These are phyloP conservation scores for Hyppa rectilinea DNA, from an alignment of 2,888 invertebrate species.

Conservation along the genomic window DNA sequence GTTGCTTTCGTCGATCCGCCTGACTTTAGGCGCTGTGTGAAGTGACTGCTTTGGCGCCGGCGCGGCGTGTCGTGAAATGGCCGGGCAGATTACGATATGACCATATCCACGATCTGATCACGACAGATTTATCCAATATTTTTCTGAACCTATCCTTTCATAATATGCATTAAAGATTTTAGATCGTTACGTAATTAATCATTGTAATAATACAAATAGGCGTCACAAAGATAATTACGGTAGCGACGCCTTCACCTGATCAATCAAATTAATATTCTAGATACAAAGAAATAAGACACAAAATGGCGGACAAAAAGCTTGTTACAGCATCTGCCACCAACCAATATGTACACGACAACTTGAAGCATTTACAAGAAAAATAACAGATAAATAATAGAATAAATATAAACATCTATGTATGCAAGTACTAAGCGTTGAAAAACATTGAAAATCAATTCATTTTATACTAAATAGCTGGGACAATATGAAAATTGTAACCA, in stretches of 20 bases:
- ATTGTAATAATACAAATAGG: background rate
- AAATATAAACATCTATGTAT: slow-evolving; percentile 65
- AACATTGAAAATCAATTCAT: slow-evolving; percentile 69
- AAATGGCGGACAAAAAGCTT: background rate
- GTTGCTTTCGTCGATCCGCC: too few relatives aligned
- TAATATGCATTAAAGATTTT: background rate
- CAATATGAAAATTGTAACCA: slow-evolving; percentile 71
- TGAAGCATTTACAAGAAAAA: slow-evolving; percentile 48
- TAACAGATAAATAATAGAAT: slow-evolving; percentile 55
- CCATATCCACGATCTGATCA: too few relatives aligned
- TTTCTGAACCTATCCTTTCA: background rate
- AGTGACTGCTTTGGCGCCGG: too few relatives aligned
- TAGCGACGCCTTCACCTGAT: background rate
- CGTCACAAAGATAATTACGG: background rate
- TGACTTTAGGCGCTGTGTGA: too few relatives aligned
- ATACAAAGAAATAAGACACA: background rate
- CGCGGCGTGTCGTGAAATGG: too few relatives aligned
- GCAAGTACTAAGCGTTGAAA: slow-evolving; percentile 70
- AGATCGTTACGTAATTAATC: background rate
- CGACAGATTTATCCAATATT: too few relatives aligned
- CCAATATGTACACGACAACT: slow-evolving; percentile 36
- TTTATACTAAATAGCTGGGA: slow-evolving; percentile 74
- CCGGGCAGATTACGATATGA: too few relatives aligned
- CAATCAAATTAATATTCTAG: slow-evolving; percentile 1
- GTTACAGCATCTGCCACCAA: slow-evolving; percentile 12